Conservation (phyloP, 2,888 invertebrate genomes). For the Argynnis bischoffii region DNA sequence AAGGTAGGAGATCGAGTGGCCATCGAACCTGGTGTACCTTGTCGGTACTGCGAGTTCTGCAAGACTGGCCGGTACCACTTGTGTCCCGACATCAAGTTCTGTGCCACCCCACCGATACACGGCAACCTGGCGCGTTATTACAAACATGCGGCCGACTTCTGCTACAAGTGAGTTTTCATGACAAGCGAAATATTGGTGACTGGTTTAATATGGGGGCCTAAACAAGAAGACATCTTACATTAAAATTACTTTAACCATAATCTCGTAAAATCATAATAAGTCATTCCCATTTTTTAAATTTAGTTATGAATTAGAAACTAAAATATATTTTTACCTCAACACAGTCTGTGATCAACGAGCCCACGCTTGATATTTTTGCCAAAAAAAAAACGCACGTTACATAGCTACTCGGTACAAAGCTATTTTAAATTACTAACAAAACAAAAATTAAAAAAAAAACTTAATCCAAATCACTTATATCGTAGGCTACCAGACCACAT, state of each 20-base stretch:
- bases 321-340: too few species aligned
- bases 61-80: constrained; percentile 95
- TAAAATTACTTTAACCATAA: too few species aligned
- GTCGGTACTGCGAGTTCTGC: constrained; percentile 92
- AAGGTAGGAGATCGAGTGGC: constrained; percentile 94
- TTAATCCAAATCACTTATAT: neutral
- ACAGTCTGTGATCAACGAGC: too few species aligned
- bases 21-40: constrained; percentile 96
- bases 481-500: constrained; percentile 93
- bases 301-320: too few species aligned
- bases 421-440: neutral
- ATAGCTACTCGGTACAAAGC: neutral
- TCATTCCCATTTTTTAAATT: too few species aligned
- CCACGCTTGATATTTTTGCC: too few species aligned
- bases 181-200: neutral
- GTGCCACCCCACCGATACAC: constrained; percentile 97
- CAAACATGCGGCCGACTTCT: constrained; percentile 94
- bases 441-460: neutral
- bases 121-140: constrained; percentile 94
- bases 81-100: constrained; percentile 93
- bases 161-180: constrained; percentile 85
- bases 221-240: too few species aligned
- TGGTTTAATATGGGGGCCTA: too few species aligned
- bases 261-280: too few species aligned
- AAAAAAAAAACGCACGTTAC: too few species aligned